Evolutionary conservation across 2,797 vertebrate genomes (phyloP).

Genomic region (Chiroxiphia lanceolata): DNA sequence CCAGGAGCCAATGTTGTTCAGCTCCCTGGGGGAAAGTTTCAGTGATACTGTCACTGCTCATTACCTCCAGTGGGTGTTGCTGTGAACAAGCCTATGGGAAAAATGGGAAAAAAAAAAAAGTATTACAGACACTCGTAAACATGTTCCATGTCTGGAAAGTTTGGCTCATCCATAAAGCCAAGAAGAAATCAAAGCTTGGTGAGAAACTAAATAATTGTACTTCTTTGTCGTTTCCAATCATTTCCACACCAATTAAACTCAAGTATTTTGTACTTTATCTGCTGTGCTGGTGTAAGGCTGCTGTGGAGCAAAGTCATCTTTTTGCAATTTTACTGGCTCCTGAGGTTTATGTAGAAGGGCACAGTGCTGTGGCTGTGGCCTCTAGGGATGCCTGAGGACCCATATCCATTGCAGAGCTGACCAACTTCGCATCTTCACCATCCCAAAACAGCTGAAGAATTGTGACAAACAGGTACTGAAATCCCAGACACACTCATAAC

Average conservation of each 20-base stretch:
- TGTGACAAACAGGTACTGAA: not conserved
- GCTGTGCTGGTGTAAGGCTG: not conserved
- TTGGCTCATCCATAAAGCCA: not conserved
- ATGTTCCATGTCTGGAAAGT: not conserved
- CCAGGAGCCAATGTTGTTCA: not conserved
- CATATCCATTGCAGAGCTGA: fast-evolving
- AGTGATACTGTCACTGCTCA: conserved; percentile 49
- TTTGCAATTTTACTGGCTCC: not conserved
- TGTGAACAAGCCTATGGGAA: conserved; percentile 55
- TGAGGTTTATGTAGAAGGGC: not conserved
- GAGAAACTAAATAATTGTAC: not conserved
- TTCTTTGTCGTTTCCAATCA: not conserved
- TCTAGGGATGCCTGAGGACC: not conserved
- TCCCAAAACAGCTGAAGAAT: not conserved
- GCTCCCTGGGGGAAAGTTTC: not conserved
- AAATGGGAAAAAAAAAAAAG: not conserved
- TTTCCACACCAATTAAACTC: not conserved
- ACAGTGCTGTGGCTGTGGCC: not conserved
- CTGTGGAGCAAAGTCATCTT: not conserved
- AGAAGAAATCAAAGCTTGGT: not conserved
- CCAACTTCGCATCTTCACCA: not conserved
- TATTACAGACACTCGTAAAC: not conserved
- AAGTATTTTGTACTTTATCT: not conserved
- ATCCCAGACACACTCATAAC: not conserved
- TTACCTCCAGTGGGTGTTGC: conserved; percentile 59